These are phyloP conservation scores for Polypterus bichir DNA, from an alignment of 2,113 vertebrate species.

Conservation along the genomic window DNA sequence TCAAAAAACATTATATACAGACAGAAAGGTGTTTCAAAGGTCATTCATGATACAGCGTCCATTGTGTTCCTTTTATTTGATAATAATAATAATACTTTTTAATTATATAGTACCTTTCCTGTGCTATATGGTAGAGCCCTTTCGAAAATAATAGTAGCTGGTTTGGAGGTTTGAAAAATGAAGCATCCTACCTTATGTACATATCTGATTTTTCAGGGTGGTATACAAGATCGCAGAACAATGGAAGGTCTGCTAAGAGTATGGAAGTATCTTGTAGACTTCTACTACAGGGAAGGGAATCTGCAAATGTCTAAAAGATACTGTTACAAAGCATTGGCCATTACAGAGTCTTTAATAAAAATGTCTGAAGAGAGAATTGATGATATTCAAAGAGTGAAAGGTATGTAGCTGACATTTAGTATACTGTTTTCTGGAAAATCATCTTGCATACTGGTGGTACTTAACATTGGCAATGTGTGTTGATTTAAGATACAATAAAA, in stretches of 20 bases:
- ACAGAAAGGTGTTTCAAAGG: no score
- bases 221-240: constrained; percentile 4
- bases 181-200: background rate
- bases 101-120: no score
- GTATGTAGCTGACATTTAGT: background rate
- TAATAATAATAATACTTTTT: no score
- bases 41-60: no score
- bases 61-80: no score
- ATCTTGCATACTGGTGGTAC: background rate
- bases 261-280: constrained; percentile 13
- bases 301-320: constrained; percentile 12
- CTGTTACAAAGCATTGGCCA: constrained; percentile 15
- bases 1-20: no score
- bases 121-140: no score
- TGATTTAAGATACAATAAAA: background rate
- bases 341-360: background rate
- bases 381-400: background rate
- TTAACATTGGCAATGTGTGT: background rate
- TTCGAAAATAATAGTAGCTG: no score
- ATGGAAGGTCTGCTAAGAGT: constrained; percentile 15
- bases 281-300: constrained; percentile 7
- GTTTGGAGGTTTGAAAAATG: no score
- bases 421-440: background rate
- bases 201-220: constrained; percentile 3
- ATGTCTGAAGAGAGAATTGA: background rate